Evolutionary conservation across 2,888 invertebrate species (phyloP).

Genomic region (Crossocerus cetratus): DNA sequence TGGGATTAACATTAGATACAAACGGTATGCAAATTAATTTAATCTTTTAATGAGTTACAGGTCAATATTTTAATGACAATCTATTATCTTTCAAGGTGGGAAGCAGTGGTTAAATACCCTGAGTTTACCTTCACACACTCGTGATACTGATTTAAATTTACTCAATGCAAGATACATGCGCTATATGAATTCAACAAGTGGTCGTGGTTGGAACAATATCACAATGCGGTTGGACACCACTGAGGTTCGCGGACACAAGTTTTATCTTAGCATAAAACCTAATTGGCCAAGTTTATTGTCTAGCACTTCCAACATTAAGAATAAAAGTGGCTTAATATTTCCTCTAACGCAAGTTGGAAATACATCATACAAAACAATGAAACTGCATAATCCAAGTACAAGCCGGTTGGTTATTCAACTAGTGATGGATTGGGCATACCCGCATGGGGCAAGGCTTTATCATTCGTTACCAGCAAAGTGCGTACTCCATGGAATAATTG

Average conservation of each 20-base stretch:
- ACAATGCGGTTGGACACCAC: slow-evolving; percentile 88
- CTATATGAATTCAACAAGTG: slow-evolving; percentile 79
- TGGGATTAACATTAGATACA: slow-evolving; percentile 83
- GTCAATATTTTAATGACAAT: background rate
- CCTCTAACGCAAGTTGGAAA: slow-evolving; percentile 87
- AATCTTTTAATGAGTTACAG: background rate
- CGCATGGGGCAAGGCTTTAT: slow-evolving; percentile 80
- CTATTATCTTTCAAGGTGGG: background rate
- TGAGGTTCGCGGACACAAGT: slow-evolving; percentile 83
- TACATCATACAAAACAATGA: slow-evolving; percentile 81
- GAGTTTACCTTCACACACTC: slow-evolving; percentile 81
- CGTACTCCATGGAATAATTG: slow-evolving; percentile 45
- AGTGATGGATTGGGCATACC: slow-evolving; percentile 85
- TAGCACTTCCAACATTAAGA: slow-evolving; percentile 65
- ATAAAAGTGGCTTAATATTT: slow-evolving; percentile 80
- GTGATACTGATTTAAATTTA: slow-evolving; percentile 84
- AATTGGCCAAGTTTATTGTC: slow-evolving; percentile 82
- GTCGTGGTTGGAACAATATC: slow-evolving; percentile 81
- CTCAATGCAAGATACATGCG: slow-evolving; percentile 82
- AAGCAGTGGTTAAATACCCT: slow-evolving; percentile 84
- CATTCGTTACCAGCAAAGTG: slow-evolving; percentile 78
- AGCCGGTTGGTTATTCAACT: slow-evolving; percentile 86
- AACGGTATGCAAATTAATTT: slow-evolving; percentile 78
- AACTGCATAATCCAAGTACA: slow-evolving; percentile 86
- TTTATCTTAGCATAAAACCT: slow-evolving; percentile 83